phyloP scores from a whole-genome alignment of 92 coral and sea anemone genomes.

The Desmophyllum pertusum region DNA sequence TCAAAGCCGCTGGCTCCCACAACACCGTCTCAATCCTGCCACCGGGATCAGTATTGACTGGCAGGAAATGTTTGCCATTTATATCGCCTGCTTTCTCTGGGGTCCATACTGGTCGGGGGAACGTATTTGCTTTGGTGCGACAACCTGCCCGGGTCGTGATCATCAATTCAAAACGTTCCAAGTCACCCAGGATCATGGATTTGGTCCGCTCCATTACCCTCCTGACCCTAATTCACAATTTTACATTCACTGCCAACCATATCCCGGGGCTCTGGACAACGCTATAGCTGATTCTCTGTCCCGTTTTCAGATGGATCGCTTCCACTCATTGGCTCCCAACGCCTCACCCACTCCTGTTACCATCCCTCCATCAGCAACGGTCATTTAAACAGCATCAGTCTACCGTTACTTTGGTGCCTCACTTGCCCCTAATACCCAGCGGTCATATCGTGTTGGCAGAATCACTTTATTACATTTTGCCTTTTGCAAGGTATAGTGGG shows the following conservation, averaged over 20 bases:
- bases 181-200: slow-evolving; percentile 11
- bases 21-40: neutral
- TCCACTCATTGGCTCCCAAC: slow-evolving; percentile 1
- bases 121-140: slow-evolving; percentile 33
- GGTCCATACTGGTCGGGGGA: slow-evolving; percentile 12
- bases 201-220: neutral
- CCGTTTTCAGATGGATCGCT: slow-evolving; percentile 24
- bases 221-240: slow-evolving; percentile 7
- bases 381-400: neutral
- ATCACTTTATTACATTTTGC: neutral
- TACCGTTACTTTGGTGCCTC: neutral
- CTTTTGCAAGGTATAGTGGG: neutral
- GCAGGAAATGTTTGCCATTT: slow-evolving; percentile 3
- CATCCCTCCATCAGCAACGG: neutral
- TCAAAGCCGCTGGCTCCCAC: neutral
- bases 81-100: slow-evolving; percentile 16
- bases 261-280: slow-evolving; percentile 33
- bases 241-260: slow-evolving; percentile 20
- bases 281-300: slow-evolving; percentile 31
- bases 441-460: neutral
- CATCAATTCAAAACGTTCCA: slow-evolving; percentile 23
- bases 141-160: neutral
- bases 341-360: neutral
- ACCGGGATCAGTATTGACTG: neutral
- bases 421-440: neutral